A percentile compares a stretch with the other conserved stretches of the same genome.
Evolutionary conservation across 64 coral and sea anemone species (phyloP).

Genomic region (Acropora yongei): DNA sequence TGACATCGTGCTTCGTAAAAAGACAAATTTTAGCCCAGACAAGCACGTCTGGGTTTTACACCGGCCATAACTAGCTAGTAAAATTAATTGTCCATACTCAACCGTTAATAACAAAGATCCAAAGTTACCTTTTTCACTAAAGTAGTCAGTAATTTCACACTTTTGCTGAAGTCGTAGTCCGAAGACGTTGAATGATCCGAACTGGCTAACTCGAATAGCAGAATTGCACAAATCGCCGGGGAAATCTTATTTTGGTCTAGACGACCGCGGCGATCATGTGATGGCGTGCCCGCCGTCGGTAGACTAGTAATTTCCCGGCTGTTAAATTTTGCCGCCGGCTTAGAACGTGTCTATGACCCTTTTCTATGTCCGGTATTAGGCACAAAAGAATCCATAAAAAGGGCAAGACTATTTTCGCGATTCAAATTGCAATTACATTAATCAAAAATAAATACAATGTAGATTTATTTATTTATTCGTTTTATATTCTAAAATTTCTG

Average conservation of each 20-base stretch:
- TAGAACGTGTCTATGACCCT: slow-evolving; percentile 75
- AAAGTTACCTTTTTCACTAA: slow-evolving; percentile 65
- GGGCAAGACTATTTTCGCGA: no score
- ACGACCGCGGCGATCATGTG: slow-evolving; percentile 65
- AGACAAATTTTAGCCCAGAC: slow-evolving; percentile 77
- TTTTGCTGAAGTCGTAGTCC: slow-evolving; percentile 70
- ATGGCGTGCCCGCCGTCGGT: slow-evolving; percentile 73
- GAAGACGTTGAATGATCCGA: slow-evolving; percentile 73
- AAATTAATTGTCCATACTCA: slow-evolving; percentile 66
- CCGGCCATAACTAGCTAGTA: slow-evolving; percentile 61
- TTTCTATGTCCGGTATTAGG: slow-evolving; percentile 81
- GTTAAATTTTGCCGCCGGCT: slow-evolving; percentile 79
- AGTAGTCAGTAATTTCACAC: slow-evolving; percentile 82
- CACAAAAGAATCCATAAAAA: slow-evolving; percentile 78
- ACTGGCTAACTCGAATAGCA: slow-evolving; percentile 61
- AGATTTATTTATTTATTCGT: no score
- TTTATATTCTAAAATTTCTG: slow-evolving; percentile 20
- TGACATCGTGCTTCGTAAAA: slow-evolving; percentile 80
- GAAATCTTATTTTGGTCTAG: slow-evolving; percentile 70
- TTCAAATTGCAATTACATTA: no score
- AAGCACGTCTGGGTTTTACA: slow-evolving; percentile 74
- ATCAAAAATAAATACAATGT: no score
- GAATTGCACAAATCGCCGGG: slow-evolving; percentile 63
- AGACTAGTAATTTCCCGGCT: slow-evolving; percentile 80
- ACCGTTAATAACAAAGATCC: slow-evolving; percentile 73